Conservation (phyloP, 2,888 invertebrate genomes). For the Aradus depressus region DNA sequence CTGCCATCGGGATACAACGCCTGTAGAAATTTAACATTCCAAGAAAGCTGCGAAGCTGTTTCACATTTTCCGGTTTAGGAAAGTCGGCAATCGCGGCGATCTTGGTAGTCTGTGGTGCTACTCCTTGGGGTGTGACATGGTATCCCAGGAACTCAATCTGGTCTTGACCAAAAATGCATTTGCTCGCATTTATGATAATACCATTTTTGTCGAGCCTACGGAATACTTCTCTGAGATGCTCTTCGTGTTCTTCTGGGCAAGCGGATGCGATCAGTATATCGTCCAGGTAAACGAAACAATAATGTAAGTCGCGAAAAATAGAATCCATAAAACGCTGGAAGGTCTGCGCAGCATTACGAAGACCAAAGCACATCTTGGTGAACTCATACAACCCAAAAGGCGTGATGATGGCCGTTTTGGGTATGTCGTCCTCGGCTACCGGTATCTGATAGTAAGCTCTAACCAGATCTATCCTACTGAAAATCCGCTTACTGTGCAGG, state of each 20-base stretch:
- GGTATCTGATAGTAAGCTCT: constrained; percentile 37
- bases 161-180: constrained; percentile 32
- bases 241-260: constrained; percentile 25
- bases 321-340: constrained; percentile 32
- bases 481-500: constrained; percentile 30
- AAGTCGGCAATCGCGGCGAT: constrained; percentile 6
- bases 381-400: constrained; percentile 35
- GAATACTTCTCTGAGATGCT: constrained; percentile 25
- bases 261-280: constrained; percentile 29
- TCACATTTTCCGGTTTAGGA: constrained; percentile 30
- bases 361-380: constrained; percentile 27
- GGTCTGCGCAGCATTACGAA: constrained; percentile 29
- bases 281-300: constrained; percentile 28
- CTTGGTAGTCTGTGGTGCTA: constrained; percentile 30
- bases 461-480: constrained; percentile 33
- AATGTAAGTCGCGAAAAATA: constrained; percentile 25
- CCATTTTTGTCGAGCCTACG: constrained; percentile 30
- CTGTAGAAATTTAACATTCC: constrained; percentile 36
- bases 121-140: constrained; percentile 29
- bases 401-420: constrained; percentile 29
- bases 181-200: constrained; percentile 32
- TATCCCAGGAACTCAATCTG: constrained; percentile 32
- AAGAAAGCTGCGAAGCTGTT: constrained; percentile 33
- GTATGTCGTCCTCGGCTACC: constrained; percentile 26
- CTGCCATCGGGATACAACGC: constrained; percentile 34